These are phyloP conservation scores for Heliconius charithonia DNA, from an alignment of 2,888 invertebrate species.

Conservation along the genomic window DNA sequence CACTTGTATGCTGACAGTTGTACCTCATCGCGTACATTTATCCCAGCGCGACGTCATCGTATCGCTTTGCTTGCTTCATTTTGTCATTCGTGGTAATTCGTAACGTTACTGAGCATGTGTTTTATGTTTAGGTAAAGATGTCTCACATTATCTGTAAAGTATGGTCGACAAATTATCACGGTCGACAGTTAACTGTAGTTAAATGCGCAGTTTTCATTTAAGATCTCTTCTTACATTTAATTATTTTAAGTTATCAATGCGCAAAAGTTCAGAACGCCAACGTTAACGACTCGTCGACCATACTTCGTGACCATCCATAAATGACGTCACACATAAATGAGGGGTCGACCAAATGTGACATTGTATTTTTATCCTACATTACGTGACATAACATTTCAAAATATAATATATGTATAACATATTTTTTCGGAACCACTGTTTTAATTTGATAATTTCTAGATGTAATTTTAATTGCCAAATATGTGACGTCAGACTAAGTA, in stretches of 20 bases:
- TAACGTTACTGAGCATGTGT: neutral
- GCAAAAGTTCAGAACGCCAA: neutral
- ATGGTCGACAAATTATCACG: neutral
- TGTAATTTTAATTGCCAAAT: no score
- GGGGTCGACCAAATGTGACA: no score
- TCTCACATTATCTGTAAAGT: no score
- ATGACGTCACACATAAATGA: neutral
- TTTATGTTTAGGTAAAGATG: neutral
- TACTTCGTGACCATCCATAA: neutral
- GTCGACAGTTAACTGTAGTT: neutral
- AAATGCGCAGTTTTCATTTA: neutral
- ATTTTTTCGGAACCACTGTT: no score
- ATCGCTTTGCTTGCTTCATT: conserved; percentile 12
- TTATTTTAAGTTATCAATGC: no score
- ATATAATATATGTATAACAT: no score
- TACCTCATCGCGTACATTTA: neutral
- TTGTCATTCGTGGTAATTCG: neutral
- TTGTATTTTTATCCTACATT: no score
- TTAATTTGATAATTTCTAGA: no score
- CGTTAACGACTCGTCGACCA: neutral
- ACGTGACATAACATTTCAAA: no score
- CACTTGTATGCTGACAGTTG: neutral
- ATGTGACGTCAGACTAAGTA: no score
- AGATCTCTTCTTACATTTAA: no score
- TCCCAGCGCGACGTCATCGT: neutral